Conservation (phyloP, 1,140 invertebrate genomes). For the Planococcus citri region DNA sequence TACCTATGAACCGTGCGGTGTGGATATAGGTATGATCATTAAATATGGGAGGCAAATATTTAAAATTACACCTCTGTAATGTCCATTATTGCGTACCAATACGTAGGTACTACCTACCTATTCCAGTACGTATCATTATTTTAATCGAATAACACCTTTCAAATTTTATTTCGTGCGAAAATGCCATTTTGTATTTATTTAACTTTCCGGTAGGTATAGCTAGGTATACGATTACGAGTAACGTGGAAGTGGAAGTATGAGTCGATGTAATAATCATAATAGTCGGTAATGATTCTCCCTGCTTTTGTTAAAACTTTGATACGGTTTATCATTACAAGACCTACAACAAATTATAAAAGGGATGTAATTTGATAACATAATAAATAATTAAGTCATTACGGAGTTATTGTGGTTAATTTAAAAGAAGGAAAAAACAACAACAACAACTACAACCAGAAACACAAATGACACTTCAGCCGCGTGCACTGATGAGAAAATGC, state of each 20-base stretch:
- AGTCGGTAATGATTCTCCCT: constrained; percentile 14
- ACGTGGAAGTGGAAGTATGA: not conserved
- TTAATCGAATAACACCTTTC: constrained; percentile 17
- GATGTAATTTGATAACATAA: constrained; percentile 6
- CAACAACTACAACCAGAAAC: too few relatives aligned
- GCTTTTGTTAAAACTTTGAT: not conserved
- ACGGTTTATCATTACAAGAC: not conserved
- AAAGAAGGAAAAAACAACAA: constrained; percentile 1
- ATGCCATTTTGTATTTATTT: not conserved
- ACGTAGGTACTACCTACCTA: not conserved
- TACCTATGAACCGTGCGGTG: too few relatives aligned
- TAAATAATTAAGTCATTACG: constrained; percentile 16
- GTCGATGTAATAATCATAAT: not conserved
- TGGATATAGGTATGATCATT: too few relatives aligned
- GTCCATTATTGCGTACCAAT: too few relatives aligned
- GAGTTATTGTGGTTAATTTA: constrained; percentile 2
- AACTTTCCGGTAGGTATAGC: constrained; percentile 5
- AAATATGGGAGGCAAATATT: too few relatives aligned
- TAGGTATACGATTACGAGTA: too few relatives aligned
- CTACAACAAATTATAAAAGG: not conserved
- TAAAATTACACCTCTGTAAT: too few relatives aligned
- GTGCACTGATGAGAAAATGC: not conserved
- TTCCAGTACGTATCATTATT: not conserved
- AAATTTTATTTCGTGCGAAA: constrained; percentile 15
- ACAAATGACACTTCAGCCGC: not conserved